Evolutionary conservation across 2,113 vertebrate species (phyloP).

Genomic region (Hydrolagus affinis): DNA sequence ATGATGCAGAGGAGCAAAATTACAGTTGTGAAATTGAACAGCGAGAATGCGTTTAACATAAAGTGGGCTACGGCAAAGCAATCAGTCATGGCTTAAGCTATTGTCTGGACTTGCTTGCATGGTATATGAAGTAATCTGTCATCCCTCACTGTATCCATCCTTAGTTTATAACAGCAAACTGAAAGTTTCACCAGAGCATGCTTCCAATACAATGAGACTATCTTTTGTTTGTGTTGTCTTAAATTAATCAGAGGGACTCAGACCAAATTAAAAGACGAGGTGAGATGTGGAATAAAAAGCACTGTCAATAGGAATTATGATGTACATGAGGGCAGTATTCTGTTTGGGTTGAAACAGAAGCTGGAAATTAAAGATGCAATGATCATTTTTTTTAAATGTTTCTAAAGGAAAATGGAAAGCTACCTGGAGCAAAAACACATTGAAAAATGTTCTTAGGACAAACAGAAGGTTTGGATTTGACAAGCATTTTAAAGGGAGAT

Average conservation of each 20-base stretch:
- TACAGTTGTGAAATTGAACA: slow-evolving; percentile 96
- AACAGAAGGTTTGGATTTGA: background rate
- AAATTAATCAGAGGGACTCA: slow-evolving; percentile 35
- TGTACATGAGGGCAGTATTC: background rate
- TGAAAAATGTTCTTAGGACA: background rate
- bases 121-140: slow-evolving; percentile 98
- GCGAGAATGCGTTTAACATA: slow-evolving; percentile 99
- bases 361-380: background rate
- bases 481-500: background rate
- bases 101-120: slow-evolving; percentile 93
- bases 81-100: slow-evolving; percentile 96
- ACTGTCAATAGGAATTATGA: background rate
- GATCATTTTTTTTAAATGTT: background rate
- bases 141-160: slow-evolving; percentile 81
- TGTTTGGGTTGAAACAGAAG: background rate
- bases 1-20: slow-evolving; percentile 84
- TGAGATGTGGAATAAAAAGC: background rate
- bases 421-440: background rate
- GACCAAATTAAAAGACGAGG: background rate
- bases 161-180: slow-evolving; percentile 71
- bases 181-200: slow-evolving; percentile 62
- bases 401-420: background rate
- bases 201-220: slow-evolving; percentile 1
- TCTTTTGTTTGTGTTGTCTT: slow-evolving; percentile 43
- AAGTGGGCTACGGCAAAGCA: slow-evolving; percentile 96